These are phyloP conservation scores for Oreochromis grahami DNA, from an alignment of 2,797 vertebrate genomes.

Conservation along the genomic window DNA sequence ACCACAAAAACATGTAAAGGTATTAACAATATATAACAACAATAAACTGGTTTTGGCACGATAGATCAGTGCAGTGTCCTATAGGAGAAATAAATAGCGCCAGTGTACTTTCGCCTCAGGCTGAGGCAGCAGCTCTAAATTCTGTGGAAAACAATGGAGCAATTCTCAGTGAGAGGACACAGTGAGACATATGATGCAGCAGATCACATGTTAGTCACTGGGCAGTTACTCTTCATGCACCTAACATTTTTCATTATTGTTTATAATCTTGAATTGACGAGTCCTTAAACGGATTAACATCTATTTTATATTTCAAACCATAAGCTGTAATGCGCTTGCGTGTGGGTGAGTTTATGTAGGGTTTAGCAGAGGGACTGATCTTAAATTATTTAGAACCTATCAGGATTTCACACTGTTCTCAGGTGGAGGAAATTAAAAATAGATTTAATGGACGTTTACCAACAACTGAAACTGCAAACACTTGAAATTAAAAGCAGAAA, in stretches of 20 bases:
- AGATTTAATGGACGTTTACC: not conserved
- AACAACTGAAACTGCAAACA: not conserved
- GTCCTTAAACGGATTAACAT: not conserved
- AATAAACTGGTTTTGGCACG: not conserved
- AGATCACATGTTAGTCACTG: constrained; percentile 6
- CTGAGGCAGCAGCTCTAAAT: not conserved
- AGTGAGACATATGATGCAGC: not conserved
- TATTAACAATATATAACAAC: not conserved
- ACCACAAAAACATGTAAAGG: not conserved
- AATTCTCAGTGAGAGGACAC: constrained; percentile 12
- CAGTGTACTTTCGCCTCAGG: not conserved
- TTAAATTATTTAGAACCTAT: not conserved
- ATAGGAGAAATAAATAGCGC: not conserved
- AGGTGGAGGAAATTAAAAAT: not conserved
- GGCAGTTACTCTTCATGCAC: not conserved
- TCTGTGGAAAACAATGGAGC: constrained; percentile 24
- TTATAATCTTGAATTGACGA: not conserved
- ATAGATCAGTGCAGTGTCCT: not conserved
- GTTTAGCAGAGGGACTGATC: not conserved
- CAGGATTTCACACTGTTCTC: not conserved
- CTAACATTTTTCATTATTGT: not conserved
- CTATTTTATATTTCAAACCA: not conserved
- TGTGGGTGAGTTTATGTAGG: not conserved
- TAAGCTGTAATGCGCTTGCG: not conserved
- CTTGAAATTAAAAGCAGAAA: not conserved